These are phyloP conservation scores for Agrilus cyanescens DNA, from an alignment of 2,888 invertebrate species.

Conservation along the genomic window DNA sequence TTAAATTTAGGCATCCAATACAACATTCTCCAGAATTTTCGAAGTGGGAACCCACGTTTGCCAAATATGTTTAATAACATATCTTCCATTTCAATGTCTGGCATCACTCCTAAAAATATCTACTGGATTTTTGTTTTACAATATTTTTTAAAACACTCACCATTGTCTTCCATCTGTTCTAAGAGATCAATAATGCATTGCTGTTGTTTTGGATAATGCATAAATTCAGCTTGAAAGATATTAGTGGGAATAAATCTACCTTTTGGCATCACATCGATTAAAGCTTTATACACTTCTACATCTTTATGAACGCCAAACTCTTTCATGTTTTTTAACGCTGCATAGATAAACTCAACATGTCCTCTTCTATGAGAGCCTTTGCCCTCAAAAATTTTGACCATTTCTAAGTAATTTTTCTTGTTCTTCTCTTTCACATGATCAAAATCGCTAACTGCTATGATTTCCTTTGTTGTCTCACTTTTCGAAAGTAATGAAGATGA, in stretches of 20 bases:
- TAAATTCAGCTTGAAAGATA: constrained; percentile 75
- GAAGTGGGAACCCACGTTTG: constrained; percentile 53
- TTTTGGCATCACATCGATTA: constrained; percentile 79
- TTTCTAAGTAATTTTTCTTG: constrained; percentile 57
- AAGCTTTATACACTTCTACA: constrained; percentile 70
- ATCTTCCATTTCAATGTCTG: constrained; percentile 78
- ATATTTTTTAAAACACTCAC: constrained; percentile 34
- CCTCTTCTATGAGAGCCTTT: constrained; percentile 62
- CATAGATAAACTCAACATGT: constrained; percentile 89
- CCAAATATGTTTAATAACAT: constrained; percentile 81
- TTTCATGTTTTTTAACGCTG: constrained; percentile 78
- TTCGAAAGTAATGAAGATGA: background rate
- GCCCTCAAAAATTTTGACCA: constrained; percentile 61
- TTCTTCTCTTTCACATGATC: constrained; percentile 42
- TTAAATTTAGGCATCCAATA: constrained; percentile 93
- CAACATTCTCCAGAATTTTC: constrained; percentile 72
- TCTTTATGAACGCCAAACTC: constrained; percentile 83
- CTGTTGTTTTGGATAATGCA: constrained; percentile 94
- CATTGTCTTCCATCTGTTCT: constrained; percentile 90
- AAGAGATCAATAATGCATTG: constrained; percentile 82
- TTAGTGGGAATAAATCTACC: constrained; percentile 77
- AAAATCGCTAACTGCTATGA: constrained; percentile 40
- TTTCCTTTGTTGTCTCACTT: constrained; percentile 22
- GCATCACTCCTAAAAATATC: constrained; percentile 59
- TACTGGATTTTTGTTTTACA: background rate